A percentile compares a stretch with the other conserved stretches of the same genome.
Conservation (phyloP, 2,113 vertebrate species). For the Ellobius talpinus region DNA sequence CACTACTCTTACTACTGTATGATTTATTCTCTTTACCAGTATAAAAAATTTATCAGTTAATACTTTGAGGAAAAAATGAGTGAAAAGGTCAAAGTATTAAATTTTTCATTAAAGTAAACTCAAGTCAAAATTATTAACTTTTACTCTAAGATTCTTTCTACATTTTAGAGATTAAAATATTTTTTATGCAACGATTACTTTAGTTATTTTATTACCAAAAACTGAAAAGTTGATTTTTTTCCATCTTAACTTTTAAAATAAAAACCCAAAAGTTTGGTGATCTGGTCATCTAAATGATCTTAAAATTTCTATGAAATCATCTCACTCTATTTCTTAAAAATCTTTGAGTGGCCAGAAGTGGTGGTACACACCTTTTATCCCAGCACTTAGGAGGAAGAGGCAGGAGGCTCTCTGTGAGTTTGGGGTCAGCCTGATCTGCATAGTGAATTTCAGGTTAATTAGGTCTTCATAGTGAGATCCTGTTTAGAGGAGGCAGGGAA, state of each 20-base stretch:
- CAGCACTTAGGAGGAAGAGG: neutral
- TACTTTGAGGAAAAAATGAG: neutral
- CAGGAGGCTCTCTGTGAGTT: neutral
- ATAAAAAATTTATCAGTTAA: constrained; percentile 37
- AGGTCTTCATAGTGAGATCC: neutral
- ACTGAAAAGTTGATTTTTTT: neutral
- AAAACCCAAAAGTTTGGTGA: constrained; percentile 31
- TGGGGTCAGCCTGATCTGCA: neutral
- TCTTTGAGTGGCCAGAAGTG: neutral
- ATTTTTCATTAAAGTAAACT: constrained; percentile 58
- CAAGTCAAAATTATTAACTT: constrained; percentile 49
- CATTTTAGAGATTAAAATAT: constrained; percentile 43
- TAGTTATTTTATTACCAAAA: constrained; percentile 57
- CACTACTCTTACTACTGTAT: constrained; percentile 13
- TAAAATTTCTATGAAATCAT: constrained; percentile 33
- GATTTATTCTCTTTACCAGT: constrained; percentile 31
- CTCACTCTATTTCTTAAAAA: constrained; percentile 28
- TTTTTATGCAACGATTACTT: neutral
- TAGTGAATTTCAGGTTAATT: neutral
- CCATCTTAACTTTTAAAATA: constrained; percentile 14
- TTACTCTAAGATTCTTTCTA: constrained; percentile 37
- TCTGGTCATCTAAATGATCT: neutral
- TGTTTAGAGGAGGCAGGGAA: neutral
- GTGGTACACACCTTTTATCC: neutral
- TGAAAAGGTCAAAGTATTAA: constrained; percentile 52